A percentile compares a stretch with the other conserved stretches of the same genome.
phyloP scores from a whole-genome alignment of 1,140 invertebrate genomes.

The Paramacrobiotus metropolitanus region DNA sequence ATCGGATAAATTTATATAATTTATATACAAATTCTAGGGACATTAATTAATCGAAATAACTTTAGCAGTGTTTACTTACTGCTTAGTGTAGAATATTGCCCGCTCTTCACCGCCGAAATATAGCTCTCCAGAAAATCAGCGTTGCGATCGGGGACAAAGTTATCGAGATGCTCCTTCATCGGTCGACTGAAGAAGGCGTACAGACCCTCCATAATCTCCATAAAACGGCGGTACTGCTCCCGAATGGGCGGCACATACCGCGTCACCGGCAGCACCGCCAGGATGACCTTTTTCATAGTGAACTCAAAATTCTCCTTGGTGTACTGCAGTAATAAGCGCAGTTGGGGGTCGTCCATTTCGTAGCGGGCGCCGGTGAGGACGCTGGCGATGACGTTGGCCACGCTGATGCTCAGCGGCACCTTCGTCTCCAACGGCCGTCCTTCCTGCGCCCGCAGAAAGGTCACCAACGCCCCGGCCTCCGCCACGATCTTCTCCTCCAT shows the following conservation, averaged over 20 bases:
- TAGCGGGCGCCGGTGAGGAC: neutral
- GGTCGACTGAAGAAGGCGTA: neutral
- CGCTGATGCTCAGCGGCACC: neutral
- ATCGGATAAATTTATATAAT: neutral
- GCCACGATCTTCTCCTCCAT: slow-evolving; percentile 40
- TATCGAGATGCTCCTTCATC: neutral
- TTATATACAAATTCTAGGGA: neutral
- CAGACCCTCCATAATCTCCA: neutral
- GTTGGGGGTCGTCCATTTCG: slow-evolving; percentile 10
- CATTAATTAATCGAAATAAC: neutral
- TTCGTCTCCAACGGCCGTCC: neutral
- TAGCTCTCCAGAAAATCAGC: neutral
- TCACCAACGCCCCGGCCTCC: slow-evolving; percentile 18
- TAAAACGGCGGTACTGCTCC: neutral
- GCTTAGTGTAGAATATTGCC: neutral
- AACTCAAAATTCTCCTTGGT: neutral
- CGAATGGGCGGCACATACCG: neutral
- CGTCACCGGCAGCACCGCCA: neutral
- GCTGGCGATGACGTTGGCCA: neutral
- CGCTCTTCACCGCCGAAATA: neutral
- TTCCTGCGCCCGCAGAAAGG: slow-evolving; percentile 18
- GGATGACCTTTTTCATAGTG: neutral
- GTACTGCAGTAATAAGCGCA: slow-evolving; percentile 10
- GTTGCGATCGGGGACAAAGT: neutral
- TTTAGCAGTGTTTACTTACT: neutral